Base-by-base conservation (phyloP, 2,888 invertebrate species). In the Rhimphoctona megacephalus region DNA sequence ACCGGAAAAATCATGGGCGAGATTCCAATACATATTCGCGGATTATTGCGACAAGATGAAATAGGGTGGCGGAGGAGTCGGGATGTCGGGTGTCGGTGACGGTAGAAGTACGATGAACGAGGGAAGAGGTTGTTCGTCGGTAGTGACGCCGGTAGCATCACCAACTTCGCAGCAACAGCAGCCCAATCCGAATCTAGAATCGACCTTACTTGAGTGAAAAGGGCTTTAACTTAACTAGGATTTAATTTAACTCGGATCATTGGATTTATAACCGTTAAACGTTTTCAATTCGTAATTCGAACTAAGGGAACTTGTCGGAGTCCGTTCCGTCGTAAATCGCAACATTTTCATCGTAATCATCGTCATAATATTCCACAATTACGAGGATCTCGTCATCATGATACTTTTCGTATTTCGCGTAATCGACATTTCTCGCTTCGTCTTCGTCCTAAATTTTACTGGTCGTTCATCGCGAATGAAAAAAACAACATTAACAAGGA, bases 1-100 rank as follows among this genome's bases (percentile, higher is more conserved):
- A 95, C 99, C 99, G 92, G 99, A 99, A 95, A 98, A 99, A 95
- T 99, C 99, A 94, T 99, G 99, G 99, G 97, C 97, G 92, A 97
- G 98, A 92, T 99, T 99, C 96, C 97, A 99, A 92, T 99, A 99
- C 96, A 98, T 99, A 94, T 97, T 99, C 94, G 97, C 97, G 93
- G 99, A 99, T 95, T 99, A 99, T 95, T 98, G 98, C 95, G 99
- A 99, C 94, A 98, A 98, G 96, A 98, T 98, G 97, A 97, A 97
- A 94, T 95, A 96, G 90, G 95, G 94, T 79, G 93, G 91, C 33
- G 89, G 89, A 79, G 91, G 93, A n/a, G 91, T 90, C 57, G 92
- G 86, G 81, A 91, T 92, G 89, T 90, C 90, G 76, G 88, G 90
- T 76, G 90, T 90, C 81, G 90, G 89, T 54, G 90, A 91, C 57